phyloP scores from a whole-genome alignment of 2,888 invertebrate species.

The Portevinia maculata region DNA sequence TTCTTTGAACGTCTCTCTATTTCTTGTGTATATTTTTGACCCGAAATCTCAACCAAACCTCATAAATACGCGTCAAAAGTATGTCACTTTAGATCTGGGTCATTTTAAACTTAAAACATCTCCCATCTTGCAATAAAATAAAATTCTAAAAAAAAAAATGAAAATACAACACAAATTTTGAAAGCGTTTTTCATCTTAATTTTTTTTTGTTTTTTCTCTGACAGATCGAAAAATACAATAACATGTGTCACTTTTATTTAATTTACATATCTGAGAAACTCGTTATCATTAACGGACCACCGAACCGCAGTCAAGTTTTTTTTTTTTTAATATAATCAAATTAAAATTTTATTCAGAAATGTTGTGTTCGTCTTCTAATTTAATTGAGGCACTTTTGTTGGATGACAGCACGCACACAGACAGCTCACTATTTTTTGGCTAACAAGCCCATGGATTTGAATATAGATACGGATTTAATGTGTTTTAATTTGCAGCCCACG shows the following conservation, averaged over 20 bases:
- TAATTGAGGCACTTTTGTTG: slow-evolving; percentile 43
- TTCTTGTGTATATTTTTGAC: too few relatives aligned
- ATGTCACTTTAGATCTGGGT: neutral
- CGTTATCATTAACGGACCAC: slow-evolving; percentile 13
- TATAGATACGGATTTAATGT: slow-evolving; percentile 21
- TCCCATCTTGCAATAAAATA: neutral
- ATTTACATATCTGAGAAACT: slow-evolving; percentile 52
- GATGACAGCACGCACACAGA: neutral
- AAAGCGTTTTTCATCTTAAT: slow-evolving; percentile 66
- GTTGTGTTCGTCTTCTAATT: slow-evolving; percentile 27
- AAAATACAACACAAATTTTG: slow-evolving; percentile 47
- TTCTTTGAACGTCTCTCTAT: too few relatives aligned
- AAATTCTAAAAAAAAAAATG: slow-evolving; percentile 25
- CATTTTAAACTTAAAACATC: neutral
- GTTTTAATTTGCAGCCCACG: slow-evolving; percentile 43
- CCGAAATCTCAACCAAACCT: too few relatives aligned
- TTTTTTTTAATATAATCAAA: slow-evolving; percentile 17
- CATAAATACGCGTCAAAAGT: too few relatives aligned
- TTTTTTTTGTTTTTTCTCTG: slow-evolving; percentile 4
- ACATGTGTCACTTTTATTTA: slow-evolving; percentile 62
- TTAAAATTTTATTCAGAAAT: slow-evolving; percentile 22
- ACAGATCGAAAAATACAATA: slow-evolving; percentile 27
- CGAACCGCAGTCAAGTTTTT: neutral
- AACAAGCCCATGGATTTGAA: neutral
- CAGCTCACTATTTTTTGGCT: neutral